phyloP scores from a whole-genome alignment of 2,888 invertebrate genomes.

The Nineta flava region DNA sequence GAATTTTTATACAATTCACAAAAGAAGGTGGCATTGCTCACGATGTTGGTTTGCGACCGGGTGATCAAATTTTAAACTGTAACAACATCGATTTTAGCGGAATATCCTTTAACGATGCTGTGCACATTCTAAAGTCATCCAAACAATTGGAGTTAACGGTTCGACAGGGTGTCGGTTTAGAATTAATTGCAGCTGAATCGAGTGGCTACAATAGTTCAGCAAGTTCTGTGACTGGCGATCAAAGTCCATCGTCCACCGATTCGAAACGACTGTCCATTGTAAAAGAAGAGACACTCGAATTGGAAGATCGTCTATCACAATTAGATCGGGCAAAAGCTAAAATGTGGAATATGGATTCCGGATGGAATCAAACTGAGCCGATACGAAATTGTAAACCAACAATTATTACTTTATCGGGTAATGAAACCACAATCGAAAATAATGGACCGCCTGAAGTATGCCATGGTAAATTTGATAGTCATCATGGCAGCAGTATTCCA shows the following conservation, averaged over 20 bases:
- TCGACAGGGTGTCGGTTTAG: conserved; percentile 61
- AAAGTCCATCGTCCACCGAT: conserved; percentile 50
- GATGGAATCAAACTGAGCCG: conserved; percentile 33
- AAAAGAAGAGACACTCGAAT: conserved; percentile 49
- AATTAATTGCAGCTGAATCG: conserved; percentile 66
- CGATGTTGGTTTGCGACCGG: conserved; percentile 73
- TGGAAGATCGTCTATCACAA: conserved; percentile 33
- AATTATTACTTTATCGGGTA: conserved; percentile 55
- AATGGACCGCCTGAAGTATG: conserved; percentile 21
- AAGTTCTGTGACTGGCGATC: conserved; percentile 64
- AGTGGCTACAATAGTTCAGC: conserved; percentile 74
- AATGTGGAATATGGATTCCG: conserved; percentile 38
- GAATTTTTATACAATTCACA: conserved; percentile 80
- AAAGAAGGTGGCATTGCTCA: conserved; percentile 78
- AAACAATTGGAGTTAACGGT: conserved; percentile 61
- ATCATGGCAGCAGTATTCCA: too few species aligned
- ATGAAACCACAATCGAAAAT: conserved; percentile 54
- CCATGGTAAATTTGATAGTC: too few species aligned
- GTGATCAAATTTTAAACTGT: conserved; percentile 82
- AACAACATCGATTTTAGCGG: conserved; percentile 67
- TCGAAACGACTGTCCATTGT: conserved; percentile 54
- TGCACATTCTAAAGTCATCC: conserved; percentile 62
- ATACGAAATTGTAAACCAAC: conserved; percentile 46
- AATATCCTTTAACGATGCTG: conserved; percentile 70
- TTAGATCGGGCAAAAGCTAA: conserved; percentile 29